A percentile compares a stretch with the other conserved stretches of the same genome.
phyloP scores from a whole-genome alignment of 2,113 vertebrate genomes.

The Lophotis ruficrista region DNA sequence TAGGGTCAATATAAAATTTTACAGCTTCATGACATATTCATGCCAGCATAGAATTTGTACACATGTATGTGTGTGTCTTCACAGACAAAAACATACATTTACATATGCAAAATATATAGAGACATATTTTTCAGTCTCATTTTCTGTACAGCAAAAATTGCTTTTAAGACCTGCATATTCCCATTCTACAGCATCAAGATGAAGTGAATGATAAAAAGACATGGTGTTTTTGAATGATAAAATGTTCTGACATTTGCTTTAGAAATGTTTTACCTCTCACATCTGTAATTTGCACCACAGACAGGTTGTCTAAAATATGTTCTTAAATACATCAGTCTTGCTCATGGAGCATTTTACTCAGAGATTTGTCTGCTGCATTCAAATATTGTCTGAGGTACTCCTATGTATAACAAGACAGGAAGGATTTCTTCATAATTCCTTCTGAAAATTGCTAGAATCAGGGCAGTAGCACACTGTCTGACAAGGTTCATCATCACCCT shows the following conservation, averaged over 20 bases:
- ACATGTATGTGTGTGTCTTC: fast-evolving
- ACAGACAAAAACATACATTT: neutral
- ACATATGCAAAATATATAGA: fast-evolving
- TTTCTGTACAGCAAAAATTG: conserved; percentile 37
- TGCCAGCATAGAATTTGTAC: neutral
- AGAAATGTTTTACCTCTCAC: conserved; percentile 32
- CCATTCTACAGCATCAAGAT: neutral
- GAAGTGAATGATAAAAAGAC: conserved; percentile 2
- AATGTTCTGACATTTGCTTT: neutral
- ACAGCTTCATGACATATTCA: conserved; percentile 18
- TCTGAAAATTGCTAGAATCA: neutral
- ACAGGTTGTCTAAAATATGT: conserved; percentile 9
- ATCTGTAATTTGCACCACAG: conserved; percentile 24
- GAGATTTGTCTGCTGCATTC: neutral
- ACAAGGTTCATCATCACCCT: conserved; percentile 7
- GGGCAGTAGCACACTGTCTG: neutral
- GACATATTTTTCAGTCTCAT: neutral
- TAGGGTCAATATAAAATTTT: conserved; percentile 38
- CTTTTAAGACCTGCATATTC: conserved; percentile 30
- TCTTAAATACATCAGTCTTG: neutral
- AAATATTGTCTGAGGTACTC: neutral
- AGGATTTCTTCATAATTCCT: neutral
- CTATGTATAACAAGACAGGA: neutral
- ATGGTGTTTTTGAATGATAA: neutral
- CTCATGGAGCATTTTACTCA: neutral